A percentile compares a stretch with the other conserved stretches of the same genome.
These are phyloP conservation scores for Ypsolopha scabrella DNA, from an alignment of 2,888 invertebrate genomes.

Conservation along the genomic window DNA sequence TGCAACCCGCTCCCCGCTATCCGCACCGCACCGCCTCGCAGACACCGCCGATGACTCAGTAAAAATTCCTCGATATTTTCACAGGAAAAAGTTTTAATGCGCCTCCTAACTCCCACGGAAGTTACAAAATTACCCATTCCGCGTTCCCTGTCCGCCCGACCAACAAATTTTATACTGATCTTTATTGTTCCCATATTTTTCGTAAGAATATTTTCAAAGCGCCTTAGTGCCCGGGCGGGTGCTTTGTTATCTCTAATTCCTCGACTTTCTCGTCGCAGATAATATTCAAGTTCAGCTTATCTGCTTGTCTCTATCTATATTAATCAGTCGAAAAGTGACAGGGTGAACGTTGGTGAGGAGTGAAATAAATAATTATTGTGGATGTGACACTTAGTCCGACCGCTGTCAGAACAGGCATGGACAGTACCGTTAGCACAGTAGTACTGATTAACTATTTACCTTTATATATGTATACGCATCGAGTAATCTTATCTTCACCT, in stretches of 20 bases:
- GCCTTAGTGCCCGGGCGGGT: constrained; percentile 9
- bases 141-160: constrained; percentile 13
- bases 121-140: constrained; percentile 25
- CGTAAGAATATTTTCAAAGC: constrained; percentile 19
- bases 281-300: neutral
- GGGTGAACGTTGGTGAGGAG: too few relatives aligned
- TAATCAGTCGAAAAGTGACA: neutral
- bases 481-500: too few relatives aligned
- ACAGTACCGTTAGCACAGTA: too few relatives aligned
- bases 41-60: too few relatives aligned
- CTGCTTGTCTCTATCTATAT: neutral
- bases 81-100: constrained; percentile 24
- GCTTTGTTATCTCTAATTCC: constrained; percentile 33
- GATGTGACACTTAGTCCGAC: too few relatives aligned
- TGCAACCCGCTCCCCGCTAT: too few relatives aligned
- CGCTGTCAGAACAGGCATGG: too few relatives aligned
- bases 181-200: constrained; percentile 30
- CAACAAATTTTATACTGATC: constrained; percentile 29
- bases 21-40: too few relatives aligned
- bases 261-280: neutral
- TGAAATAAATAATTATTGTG: too few relatives aligned
- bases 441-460: too few relatives aligned
- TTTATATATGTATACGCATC: too few relatives aligned
- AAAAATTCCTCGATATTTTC: constrained; percentile 9
- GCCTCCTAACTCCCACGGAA: constrained; percentile 13